Conservation (phyloP, 1,140 invertebrate species). For the Oncopeltus fasciatus region DNA sequence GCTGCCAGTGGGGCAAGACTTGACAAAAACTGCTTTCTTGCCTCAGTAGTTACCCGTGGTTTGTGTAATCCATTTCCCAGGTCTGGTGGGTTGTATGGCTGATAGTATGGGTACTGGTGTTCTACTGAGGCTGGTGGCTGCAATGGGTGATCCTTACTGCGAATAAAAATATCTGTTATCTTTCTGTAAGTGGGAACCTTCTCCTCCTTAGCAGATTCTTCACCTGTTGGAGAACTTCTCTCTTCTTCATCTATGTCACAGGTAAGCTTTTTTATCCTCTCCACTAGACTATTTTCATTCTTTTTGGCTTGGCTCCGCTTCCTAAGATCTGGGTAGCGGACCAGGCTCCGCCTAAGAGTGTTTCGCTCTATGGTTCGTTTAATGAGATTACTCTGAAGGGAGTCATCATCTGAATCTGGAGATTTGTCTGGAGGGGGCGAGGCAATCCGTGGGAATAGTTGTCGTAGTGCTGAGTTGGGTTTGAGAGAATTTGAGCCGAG, state of each 20-base stretch:
- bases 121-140: slow-evolving; percentile 21
- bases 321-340: slow-evolving; percentile 38
- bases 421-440: slow-evolving; percentile 33
- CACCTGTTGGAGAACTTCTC: slow-evolving; percentile 21
- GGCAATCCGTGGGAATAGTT: slow-evolving; percentile 46
- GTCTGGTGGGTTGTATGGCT: slow-evolving; percentile 34
- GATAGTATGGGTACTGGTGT: slow-evolving; percentile 24
- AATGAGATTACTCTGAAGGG: slow-evolving; percentile 23
- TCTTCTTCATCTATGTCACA: slow-evolving; percentile 59
- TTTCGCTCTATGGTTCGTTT: slow-evolving; percentile 53
- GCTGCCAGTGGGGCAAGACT: slow-evolving; percentile 35
- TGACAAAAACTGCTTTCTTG: slow-evolving; percentile 55
- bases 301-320: slow-evolving; percentile 34
- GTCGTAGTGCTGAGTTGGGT: slow-evolving; percentile 56
- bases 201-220: slow-evolving; percentile 17
- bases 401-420: slow-evolving; percentile 21
- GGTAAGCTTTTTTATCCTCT: slow-evolving; percentile 62
- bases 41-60: slow-evolving; percentile 30
- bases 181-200: slow-evolving; percentile 11
- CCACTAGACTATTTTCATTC: slow-evolving; percentile 52
- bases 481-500: slow-evolving; percentile 41
- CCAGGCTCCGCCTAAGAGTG: slow-evolving; percentile 48
- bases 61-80: slow-evolving; percentile 36
- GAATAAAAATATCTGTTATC: slow-evolving; percentile 14
- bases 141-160: slow-evolving; percentile 12